phyloP scores from a whole-genome alignment of 2,113 vertebrate genomes.

The Melanerpes aurifrons region DNA sequence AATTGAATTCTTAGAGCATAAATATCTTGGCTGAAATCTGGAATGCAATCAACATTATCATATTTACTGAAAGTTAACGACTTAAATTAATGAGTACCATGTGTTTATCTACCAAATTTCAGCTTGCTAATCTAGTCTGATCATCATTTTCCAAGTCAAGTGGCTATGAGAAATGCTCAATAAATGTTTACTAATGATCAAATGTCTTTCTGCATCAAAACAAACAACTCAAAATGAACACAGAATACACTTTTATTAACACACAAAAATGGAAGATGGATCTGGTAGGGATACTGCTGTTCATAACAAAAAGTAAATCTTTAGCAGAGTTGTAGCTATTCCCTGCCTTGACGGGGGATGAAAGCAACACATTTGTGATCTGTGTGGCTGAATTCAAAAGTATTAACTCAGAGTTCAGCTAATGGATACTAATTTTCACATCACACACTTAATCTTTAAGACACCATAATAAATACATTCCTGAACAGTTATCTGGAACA shows the following conservation, averaged over 20 bases:
- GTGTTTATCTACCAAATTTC: conserved; percentile 34
- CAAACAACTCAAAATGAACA: background rate
- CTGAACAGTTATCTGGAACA: background rate
- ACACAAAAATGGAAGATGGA: background rate
- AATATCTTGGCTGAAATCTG: conserved; percentile 6
- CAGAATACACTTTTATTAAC: background rate
- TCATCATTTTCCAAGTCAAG: background rate
- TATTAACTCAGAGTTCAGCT: background rate
- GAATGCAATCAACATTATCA: conserved; percentile 31
- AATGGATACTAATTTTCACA: background rate
- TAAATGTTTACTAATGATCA: conserved; percentile 25
- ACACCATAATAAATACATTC: background rate
- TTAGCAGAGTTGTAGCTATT: background rate
- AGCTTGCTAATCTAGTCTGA: conserved; percentile 3
- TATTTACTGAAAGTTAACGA: conserved; percentile 25
- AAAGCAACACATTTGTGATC: background rate
- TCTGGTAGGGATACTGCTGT: background rate
- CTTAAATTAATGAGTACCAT: background rate
- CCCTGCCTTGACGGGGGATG: background rate
- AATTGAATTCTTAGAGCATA: conserved; percentile 5
- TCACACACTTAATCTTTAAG: background rate
- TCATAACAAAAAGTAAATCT: background rate
- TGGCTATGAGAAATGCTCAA: background rate
- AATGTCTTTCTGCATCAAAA: background rate
- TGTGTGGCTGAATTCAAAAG: background rate